Evolutionary conservation across 2,113 vertebrate genomes (phyloP), one percentile per base, ranked within the genome.

Genomic region (Mesembrinibis cayennensis): DNA sequence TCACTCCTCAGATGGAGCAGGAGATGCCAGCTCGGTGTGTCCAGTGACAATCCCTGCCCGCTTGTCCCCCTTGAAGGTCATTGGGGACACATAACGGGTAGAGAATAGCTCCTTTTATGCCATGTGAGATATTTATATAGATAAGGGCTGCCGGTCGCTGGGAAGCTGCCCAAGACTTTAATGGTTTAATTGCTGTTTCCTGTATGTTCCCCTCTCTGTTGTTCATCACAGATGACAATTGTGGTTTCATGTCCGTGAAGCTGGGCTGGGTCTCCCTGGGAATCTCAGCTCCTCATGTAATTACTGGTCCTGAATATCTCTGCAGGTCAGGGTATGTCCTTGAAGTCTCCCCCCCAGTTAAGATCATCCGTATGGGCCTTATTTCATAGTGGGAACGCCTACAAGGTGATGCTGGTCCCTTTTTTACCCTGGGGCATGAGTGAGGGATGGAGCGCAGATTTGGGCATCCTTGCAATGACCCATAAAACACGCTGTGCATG

Each of bases 211-310:
- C 20, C 61, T 94, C 87, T 87, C 95, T 94, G 94, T 53, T 95
- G 95, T 95, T 95, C 95, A 90, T 97, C 94, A 95, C 86, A 67
- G 93, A 95, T 94, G 95, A 96, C 93, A 96, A 92, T 14, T 90
- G 95, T 94, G 94, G 62, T 83, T 93, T 92, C 5, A 4, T 49
- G 82, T 81, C 89, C 5, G 1, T n/a, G 21, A 34, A 9, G 21
- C 56, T 93, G 91, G 86, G 67, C 67, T 73, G 80, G 72, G 50
- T 66, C 26, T 96, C 72, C 91, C 76, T 19, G 15, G 40, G 71
- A 94, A 87, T 70, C 79, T 89, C 26, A 26, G 38, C 76, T 94
- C 76, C 63, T 66, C 0, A 0, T 62, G 45, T 50, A 81, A 16
- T 87, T 73, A 42, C 18, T 71, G 67, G 67, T 94, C 65, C 77